Evolutionary conservation across 2,888 invertebrate genomes (phyloP), one percentile per base, ranked within the genome.

Genomic region (Lasioglossum morio): DNA sequence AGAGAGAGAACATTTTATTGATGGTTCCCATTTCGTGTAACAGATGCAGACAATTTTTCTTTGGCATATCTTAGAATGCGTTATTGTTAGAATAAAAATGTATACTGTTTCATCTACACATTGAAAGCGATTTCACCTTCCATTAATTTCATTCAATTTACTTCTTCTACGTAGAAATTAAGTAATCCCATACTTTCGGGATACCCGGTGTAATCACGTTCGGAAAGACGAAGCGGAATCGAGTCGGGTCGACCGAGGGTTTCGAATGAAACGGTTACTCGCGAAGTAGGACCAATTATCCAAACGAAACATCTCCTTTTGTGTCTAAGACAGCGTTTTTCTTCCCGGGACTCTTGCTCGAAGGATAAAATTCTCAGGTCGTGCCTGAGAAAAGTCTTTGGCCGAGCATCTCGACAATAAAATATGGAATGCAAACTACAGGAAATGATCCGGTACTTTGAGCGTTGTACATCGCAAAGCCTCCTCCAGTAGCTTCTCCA

Each of bases 371-470:
- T 73, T 66, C 85, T 79, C 73, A 60, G 78, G 79, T 66, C 79
- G n/a, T n/a, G 23, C 16, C 37, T 14, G 30, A 27, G 4, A 23
- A 74, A 60, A 77, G 43, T 30, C 40, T 37, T 34, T 23, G 30
- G 16, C 34, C 2, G 43, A 27, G 53, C 12, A 7, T 60, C 82
- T 53, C 12, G 19, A 37, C 70, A 82, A 77, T 84, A 82, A 82
- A 78, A 63, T 82, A 84, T 82, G 72, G 53, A 82, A 82, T 72
- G 60, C 43, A 66, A 82, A 82, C 40, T 14, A 72, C 53, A 66
- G 74, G 74, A 63, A 82, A 75, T 23, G 69, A 73, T 77, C 40
- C 63, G 12, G 19, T 27, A 27, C n/a, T 77, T 46, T 16, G 46
- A 57, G 43, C 77, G 19, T 48, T 70, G 48, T 27, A 19, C 66